phyloP scores from a whole-genome alignment of 2,797 vertebrate genomes.

The Nyctibius grandis region DNA sequence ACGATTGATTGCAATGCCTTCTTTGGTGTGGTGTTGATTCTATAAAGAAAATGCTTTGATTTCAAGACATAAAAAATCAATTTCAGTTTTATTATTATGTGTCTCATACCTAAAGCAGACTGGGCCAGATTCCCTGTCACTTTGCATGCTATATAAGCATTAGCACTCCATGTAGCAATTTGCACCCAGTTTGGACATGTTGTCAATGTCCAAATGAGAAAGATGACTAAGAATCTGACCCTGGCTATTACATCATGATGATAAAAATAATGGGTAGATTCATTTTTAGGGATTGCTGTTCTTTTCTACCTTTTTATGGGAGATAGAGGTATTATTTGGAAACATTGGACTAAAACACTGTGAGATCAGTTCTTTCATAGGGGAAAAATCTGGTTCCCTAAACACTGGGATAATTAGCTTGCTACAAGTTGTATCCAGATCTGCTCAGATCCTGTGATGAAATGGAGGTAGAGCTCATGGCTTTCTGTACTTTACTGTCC shows the following conservation, averaged over 20 bases:
- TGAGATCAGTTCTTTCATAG: background rate
- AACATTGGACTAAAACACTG: background rate
- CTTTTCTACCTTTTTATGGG: background rate
- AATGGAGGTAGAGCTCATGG: background rate
- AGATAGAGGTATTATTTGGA: background rate
- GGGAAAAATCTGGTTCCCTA: background rate
- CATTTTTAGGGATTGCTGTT: fast-evolving
- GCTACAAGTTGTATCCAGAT: background rate
- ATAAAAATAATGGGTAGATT: background rate
- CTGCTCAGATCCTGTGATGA: background rate
- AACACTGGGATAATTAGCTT: background rate
- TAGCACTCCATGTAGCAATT: background rate
- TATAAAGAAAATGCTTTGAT: background rate
- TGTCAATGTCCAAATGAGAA: background rate
- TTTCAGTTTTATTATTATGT: constrained; percentile 4
- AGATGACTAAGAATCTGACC: background rate
- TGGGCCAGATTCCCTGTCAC: background rate
- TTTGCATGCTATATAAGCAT: background rate
- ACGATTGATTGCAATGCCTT: background rate
- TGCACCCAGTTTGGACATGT: background rate
- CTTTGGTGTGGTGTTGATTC: background rate
- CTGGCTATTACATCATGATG: background rate
- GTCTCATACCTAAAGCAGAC: background rate
- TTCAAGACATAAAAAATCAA: background rate
- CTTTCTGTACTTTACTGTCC: background rate